phyloP scores from a whole-genome alignment of 2,888 invertebrate genomes.

The Drosophila formosana region DNA sequence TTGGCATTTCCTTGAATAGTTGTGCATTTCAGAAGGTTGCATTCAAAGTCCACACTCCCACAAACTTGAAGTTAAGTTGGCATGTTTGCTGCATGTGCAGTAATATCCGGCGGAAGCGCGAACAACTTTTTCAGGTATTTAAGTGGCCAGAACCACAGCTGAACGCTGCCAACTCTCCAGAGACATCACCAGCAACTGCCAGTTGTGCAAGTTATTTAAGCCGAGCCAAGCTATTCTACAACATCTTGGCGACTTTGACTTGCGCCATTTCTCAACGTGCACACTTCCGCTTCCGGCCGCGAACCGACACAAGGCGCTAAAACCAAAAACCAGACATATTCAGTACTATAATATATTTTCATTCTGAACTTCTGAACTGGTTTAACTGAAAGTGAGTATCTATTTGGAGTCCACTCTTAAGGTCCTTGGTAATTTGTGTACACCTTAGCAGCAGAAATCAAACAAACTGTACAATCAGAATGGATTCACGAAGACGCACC shows the following conservation, averaged over 20 bases:
- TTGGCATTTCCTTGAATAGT: slow-evolving; percentile 65
- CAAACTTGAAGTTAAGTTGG: not conserved
- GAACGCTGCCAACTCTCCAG: slow-evolving; percentile 23
- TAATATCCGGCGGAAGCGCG: slow-evolving; percentile 77
- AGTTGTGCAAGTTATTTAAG: slow-evolving; percentile 26
- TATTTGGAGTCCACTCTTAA: not conserved
- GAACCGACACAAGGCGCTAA: not conserved
- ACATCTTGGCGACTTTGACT: slow-evolving; percentile 38
- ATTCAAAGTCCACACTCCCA: slow-evolving; percentile 16
- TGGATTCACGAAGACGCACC: not conserved
- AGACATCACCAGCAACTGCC: slow-evolving; percentile 7
- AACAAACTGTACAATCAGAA: not conserved
- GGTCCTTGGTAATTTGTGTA: not conserved
- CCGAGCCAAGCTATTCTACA: slow-evolving; percentile 15
- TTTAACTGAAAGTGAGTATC: not conserved
- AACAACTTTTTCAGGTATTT: slow-evolving; percentile 75
- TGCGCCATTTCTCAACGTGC: slow-evolving; percentile 58
- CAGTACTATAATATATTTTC: not conserved
- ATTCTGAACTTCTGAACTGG: not conserved
- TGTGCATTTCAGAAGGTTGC: slow-evolving; percentile 59
- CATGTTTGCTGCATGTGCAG: slow-evolving; percentile 38
- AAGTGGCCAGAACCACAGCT: slow-evolving; percentile 53
- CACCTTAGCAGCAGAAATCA: not conserved
- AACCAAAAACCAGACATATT: slow-evolving; percentile 6
- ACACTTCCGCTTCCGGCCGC: slow-evolving; percentile 69